Evolutionary conservation across 2,888 invertebrate genomes (phyloP), one percentile per base, ranked within the genome.

Genomic region (Allygus modestus): DNA sequence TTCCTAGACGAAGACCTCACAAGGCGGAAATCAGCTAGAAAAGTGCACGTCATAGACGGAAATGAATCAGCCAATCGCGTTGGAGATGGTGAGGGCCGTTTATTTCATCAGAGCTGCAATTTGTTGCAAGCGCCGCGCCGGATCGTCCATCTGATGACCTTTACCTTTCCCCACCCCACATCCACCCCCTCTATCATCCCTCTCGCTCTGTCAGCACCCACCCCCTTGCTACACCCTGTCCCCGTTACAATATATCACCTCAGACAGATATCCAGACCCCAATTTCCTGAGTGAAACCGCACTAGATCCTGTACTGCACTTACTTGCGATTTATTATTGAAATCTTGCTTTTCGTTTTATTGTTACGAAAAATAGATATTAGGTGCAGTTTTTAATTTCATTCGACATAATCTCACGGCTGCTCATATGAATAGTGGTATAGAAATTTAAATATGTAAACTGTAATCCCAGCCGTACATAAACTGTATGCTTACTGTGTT

Each of bases 221-320:
- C 28, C 31, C 33, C 37, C 73, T 51, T 33, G 17, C 41, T 23
- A 23, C 51, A 23, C n/a, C 23, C 69, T 15, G 1, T 28, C 37
- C 7, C 58, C 20, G 41, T 31, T 41, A 65, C n/a, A 11, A 65
- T 37, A 65, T 46, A 61, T 69, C 69, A 82, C 33, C 58, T 20
- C 31, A 51, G n/a, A 51, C 79, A 41, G n/a, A 26, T 31, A 79
- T 79, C 88, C 61, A 58, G 28, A 65, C 79, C 79, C 85, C 85
- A 58, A 51, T 43, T 71, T 83, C 69, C 58, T 73, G 65, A 65
- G 65, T 2, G 15, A 65, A 65, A 65, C 65, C 65, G 17, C 65
- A 31, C 28, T 17, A 65, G 0, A 9, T 17, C 51, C 15, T 51
- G 9, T 9, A 15, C 15, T 51, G 17, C n/a, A 2, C 51, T 51